Evolutionary conservation across 1,140 invertebrate genomes (phyloP), one percentile per base, ranked within the genome.

Genomic region (Papilio polytes): DNA sequence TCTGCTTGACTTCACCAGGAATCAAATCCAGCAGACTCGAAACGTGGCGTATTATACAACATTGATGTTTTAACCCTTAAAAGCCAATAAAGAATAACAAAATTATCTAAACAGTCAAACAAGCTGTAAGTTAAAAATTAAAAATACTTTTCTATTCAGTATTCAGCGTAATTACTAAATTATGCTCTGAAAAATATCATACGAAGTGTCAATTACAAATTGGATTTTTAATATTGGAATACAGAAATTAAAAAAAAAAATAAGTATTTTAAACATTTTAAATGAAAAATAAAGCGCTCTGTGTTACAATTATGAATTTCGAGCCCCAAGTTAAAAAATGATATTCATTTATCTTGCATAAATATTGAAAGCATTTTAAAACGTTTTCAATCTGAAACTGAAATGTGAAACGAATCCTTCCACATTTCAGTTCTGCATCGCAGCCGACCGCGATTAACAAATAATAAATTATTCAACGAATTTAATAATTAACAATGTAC

Each of bases 1-100:
- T 92, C 90, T 91, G 90, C 84, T 87, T 91, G 90, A 90, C 89
- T 93, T 91, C 85, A 87, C 87, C 78, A 80, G 85, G 82, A 86
- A 89, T 90, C 86, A 81, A 86, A 90, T 91, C 82, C 84, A 80
- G 87, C 83, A 66, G 78, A 78, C 84, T 87, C 86, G 88, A 88
- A 89, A 80, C 91, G 87, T 89, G 89, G 86, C 82, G 80, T 63
- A 78, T 85, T 85, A 89, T 85, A 85, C 81, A 85, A 84, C 83
- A 85, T 80, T 85, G 73, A 80, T 26, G 59, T 7, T 78, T 66
- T 36, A 44, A 66, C n/a, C 31, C 20, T 78, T 66, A 15, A 78
- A 78, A 59, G 76, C 48, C n/a, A 63, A 76, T 53, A 51, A 76
- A 76, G 46, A 51, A 74, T 46, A 20, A 74, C 72, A 70, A 70